Percentiles rank a stretch among this genome's conserved stretches.
Evolutionary conservation across 1,140 invertebrate species (phyloP).

Genomic region (Euwallacea fornicatus): DNA sequence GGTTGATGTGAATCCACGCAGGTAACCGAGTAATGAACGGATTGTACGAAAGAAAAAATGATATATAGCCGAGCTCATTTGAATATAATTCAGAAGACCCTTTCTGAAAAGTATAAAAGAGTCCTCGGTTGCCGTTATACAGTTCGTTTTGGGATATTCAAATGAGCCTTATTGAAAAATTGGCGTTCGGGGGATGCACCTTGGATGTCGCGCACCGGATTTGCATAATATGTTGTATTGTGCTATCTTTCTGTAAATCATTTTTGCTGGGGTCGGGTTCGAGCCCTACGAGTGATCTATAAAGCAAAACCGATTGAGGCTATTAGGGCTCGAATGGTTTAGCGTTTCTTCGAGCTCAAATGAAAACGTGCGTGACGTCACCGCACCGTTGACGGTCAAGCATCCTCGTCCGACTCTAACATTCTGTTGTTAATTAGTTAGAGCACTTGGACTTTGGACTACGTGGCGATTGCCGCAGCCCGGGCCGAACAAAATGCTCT

Average conservation of each 20-base stretch:
- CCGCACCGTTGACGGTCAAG: no score
- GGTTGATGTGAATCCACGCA: constrained; percentile 1
- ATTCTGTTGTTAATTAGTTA: no score
- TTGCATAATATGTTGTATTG: constrained; percentile 35
- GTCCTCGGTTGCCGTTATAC: constrained; percentile 22
- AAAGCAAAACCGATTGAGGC: no score
- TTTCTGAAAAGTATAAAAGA: constrained; percentile 21
- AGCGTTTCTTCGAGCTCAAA: no score
- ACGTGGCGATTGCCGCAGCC: no score
- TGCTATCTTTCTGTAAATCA: constrained; percentile 29
- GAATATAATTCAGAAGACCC: constrained; percentile 31
- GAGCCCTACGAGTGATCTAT: no score
- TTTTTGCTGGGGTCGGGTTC: constrained; percentile 20
- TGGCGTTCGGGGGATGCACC: constrained; percentile 31
- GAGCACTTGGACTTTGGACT: no score
- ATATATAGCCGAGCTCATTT: constrained; percentile 30
- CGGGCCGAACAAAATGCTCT: no score
- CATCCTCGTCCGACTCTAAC: no score
- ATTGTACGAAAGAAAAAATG: constrained; percentile 27
- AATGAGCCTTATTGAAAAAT: constrained; percentile 36
- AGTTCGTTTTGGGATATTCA: constrained; percentile 36
- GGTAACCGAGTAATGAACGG: constrained; percentile 25
- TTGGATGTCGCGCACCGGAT: constrained; percentile 31
- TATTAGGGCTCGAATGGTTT: no score
- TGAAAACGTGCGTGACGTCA: no score